phyloP scores from a whole-genome alignment of 2,113 vertebrate genomes.

The Casuarius casuarius region DNA sequence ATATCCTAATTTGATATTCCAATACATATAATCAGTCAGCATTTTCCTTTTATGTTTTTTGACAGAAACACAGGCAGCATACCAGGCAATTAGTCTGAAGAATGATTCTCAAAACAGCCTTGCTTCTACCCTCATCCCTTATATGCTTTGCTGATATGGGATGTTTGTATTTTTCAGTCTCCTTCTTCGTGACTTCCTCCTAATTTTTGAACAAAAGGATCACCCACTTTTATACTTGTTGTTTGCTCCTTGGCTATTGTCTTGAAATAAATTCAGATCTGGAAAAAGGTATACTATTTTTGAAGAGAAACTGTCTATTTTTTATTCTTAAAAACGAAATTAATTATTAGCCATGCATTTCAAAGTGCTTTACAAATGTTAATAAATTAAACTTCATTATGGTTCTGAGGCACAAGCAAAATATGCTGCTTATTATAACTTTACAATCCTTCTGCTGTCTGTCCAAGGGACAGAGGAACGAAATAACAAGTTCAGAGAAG shows the following conservation, averaged over 20 bases:
- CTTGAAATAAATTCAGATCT: neutral
- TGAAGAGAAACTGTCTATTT: neutral
- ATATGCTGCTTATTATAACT: neutral
- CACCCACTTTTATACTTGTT: neutral
- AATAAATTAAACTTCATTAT: neutral
- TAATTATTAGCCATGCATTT: neutral
- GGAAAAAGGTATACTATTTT: neutral
- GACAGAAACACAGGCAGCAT: constrained; percentile 51
- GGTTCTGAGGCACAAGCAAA: neutral
- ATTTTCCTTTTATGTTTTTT: constrained; percentile 66
- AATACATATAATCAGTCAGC: constrained; percentile 51
- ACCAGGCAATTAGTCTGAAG: constrained; percentile 64
- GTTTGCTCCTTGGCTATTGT: neutral
- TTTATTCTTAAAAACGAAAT: neutral
- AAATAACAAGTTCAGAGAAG: neutral
- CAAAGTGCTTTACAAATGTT: neutral
- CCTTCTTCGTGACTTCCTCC: neutral
- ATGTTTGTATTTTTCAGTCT: neutral
- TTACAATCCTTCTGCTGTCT: neutral
- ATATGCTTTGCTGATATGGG: neutral
- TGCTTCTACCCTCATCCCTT: neutral
- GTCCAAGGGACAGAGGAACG: neutral
- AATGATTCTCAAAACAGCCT: constrained; percentile 52
- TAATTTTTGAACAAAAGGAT: neutral
- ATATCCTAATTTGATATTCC: constrained; percentile 63